Conservation (phyloP, 1,140 invertebrate genomes). For the Lepidurus arcticus region DNA sequence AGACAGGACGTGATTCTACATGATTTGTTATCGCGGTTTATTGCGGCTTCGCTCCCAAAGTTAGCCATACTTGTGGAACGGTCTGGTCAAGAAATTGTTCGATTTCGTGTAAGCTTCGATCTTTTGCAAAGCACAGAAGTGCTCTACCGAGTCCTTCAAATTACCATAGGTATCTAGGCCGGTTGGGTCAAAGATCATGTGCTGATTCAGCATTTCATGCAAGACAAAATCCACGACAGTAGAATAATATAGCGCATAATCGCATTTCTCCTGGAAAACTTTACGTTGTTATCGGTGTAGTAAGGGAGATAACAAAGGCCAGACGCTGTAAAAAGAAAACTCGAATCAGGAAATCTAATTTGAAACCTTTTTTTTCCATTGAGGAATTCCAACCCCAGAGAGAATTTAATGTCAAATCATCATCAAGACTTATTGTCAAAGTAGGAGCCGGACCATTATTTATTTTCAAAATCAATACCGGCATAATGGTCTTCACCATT, state of each 20-base stretch:
- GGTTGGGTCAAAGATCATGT: slow-evolving; percentile 43
- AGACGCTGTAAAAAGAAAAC: slow-evolving; percentile 17
- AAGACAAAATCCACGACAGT: slow-evolving; percentile 50
- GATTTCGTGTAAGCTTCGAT: slow-evolving; percentile 46
- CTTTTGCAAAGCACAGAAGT: slow-evolving; percentile 43
- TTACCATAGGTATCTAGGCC: slow-evolving; percentile 45
- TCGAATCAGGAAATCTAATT: slow-evolving; percentile 6
- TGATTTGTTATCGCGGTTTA: background rate
- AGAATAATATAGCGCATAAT: slow-evolving; percentile 50
- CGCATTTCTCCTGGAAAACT: slow-evolving; percentile 50
- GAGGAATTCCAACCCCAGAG: slow-evolving; percentile 47
- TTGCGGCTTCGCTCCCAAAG: slow-evolving; percentile 40
- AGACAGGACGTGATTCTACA: background rate
- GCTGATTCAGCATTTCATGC: slow-evolving; percentile 49
- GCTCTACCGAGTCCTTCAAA: slow-evolving; percentile 44
- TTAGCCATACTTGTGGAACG: slow-evolving; percentile 46
- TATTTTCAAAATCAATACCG: slow-evolving; percentile 47
- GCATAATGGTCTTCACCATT: slow-evolving; percentile 40
- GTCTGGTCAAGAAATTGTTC: slow-evolving; percentile 42
- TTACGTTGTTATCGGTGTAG: slow-evolving; percentile 51
- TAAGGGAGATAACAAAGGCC: slow-evolving; percentile 48
- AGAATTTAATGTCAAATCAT: slow-evolving; percentile 46
- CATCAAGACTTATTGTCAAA: slow-evolving; percentile 45
- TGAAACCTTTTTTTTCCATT: slow-evolving; percentile 44
- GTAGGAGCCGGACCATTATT: slow-evolving; percentile 46